A percentile compares a stretch with the other conserved stretches of the same genome.
Conservation (phyloP, 2,888 invertebrate species). For the Ormia ochracea region DNA sequence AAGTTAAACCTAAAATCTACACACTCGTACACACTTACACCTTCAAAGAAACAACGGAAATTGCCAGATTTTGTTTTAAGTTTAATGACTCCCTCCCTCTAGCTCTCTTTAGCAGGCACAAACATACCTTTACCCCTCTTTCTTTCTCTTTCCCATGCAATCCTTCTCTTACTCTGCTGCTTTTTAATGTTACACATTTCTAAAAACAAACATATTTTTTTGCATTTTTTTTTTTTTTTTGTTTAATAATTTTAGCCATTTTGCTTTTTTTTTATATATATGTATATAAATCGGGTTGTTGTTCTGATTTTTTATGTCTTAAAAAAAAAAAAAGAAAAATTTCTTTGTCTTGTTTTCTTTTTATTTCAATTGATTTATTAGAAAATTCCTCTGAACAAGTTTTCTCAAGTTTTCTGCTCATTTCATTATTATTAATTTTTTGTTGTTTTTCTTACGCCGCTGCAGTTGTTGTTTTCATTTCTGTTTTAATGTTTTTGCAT, state of each 20-base stretch:
- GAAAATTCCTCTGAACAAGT: slow-evolving; percentile 75
- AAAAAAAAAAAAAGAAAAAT: background rate
- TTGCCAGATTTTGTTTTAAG: slow-evolving; percentile 43
- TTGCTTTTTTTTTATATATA: background rate
- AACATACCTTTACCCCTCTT: too few species aligned
- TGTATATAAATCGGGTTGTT: slow-evolving; percentile 12
- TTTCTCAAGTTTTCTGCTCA: slow-evolving; percentile 63
- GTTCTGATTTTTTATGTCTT: slow-evolving; percentile 16
- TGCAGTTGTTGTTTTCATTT: slow-evolving; percentile 34
- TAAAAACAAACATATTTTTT: too few species aligned
- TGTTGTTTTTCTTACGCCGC: slow-evolving; percentile 4
- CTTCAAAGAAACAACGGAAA: slow-evolving; percentile 31
- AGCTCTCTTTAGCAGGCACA: background rate
- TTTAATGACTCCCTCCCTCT: slow-evolving; percentile 45
- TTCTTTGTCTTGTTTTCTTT: slow-evolving; percentile 29
- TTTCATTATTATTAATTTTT: slow-evolving; percentile 1
- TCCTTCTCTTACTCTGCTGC: background rate
- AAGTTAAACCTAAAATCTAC: slow-evolving; percentile 45
- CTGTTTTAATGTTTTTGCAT: slow-evolving; percentile 45
- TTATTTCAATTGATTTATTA: slow-evolving; percentile 71
- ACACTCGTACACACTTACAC: background rate
- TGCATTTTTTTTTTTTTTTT: background rate
- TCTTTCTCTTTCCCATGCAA: too few species aligned
- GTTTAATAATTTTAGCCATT: background rate
- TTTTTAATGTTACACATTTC: background rate